Evolutionary conservation across 2,888 invertebrate genomes (phyloP).

Genomic region (Acleris literana): DNA sequence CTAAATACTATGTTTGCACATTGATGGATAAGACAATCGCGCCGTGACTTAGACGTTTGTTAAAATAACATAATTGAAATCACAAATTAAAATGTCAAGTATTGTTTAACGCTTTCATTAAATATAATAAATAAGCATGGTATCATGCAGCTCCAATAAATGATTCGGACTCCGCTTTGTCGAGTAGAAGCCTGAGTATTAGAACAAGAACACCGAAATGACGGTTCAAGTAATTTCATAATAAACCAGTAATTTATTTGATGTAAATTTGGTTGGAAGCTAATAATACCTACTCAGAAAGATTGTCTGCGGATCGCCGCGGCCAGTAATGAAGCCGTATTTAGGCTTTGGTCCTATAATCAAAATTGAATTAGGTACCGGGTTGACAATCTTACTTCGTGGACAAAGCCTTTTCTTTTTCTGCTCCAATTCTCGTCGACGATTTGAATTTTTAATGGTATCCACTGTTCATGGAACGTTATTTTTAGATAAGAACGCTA

Average conservation of each 20-base stretch:
- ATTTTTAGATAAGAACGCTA: slow-evolving; percentile 47
- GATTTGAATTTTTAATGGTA: slow-evolving; percentile 73
- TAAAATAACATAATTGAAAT: slow-evolving; percentile 7
- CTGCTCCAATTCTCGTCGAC: slow-evolving; percentile 76
- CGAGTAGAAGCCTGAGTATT: slow-evolving; percentile 41
- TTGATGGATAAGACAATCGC: slow-evolving; percentile 43
- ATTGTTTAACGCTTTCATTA: slow-evolving; percentile 4
- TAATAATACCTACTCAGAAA: slow-evolving; percentile 80
- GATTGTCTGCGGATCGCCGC: slow-evolving; percentile 80
- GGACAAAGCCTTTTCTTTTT: slow-evolving; percentile 76
- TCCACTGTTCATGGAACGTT: slow-evolving; percentile 47
- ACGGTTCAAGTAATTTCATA: slow-evolving; percentile 72
- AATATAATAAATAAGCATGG: slow-evolving; percentile 6
- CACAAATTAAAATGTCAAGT: slow-evolving; percentile 4
- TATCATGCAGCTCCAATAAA: slow-evolving; percentile 34
- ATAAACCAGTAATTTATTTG: slow-evolving; percentile 74
- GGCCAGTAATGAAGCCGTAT: slow-evolving; percentile 77
- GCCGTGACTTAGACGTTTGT: background rate
- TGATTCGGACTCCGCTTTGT: slow-evolving; percentile 35
- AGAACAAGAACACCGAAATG: slow-evolving; percentile 65
- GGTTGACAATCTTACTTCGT: slow-evolving; percentile 78
- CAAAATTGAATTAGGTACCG: slow-evolving; percentile 80
- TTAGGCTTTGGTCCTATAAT: slow-evolving; percentile 82
- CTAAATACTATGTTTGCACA: slow-evolving; percentile 47
- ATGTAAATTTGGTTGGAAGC: slow-evolving; percentile 70